A percentile compares a stretch with the other conserved stretches of the same genome.
Evolutionary conservation across 2,888 invertebrate species (phyloP).

Genomic region (Cephonodes hylas): DNA sequence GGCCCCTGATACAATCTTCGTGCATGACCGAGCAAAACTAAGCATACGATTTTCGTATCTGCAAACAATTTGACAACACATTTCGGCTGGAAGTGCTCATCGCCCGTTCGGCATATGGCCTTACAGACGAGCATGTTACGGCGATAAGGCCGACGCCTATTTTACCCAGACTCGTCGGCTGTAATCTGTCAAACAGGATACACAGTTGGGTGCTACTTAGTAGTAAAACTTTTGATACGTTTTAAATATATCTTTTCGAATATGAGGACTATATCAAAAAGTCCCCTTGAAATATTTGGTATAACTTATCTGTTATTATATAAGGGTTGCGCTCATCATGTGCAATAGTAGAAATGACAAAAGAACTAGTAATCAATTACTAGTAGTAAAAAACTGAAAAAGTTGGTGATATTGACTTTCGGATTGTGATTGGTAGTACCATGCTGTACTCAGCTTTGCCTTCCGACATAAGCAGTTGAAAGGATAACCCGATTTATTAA

Average conservation of each 20-base stretch:
- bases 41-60: slow-evolving; percentile 1
- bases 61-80: slow-evolving; percentile 10
- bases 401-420: no score
- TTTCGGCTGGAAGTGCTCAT: slow-evolving; percentile 6
- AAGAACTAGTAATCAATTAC: no score
- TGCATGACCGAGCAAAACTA: slow-evolving; percentile 6
- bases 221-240: slow-evolving; percentile 1
- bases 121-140: neutral
- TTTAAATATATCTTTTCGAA: neutral
- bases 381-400: no score
- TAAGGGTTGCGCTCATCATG: no score
- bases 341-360: no score
- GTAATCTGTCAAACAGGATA: neutral
- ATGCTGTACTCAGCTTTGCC: no score
- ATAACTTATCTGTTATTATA: no score
- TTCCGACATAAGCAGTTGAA: no score
- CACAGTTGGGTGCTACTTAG: neutral
- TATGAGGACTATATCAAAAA: no score
- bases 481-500: no score
- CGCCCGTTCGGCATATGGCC: neutral
- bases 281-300: no score
- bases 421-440: no score
- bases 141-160: slow-evolving; percentile 3
- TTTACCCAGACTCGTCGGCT: neutral
- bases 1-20: neutral